These are phyloP conservation scores for Mus spicilegus DNA, from an alignment of 2,113 vertebrate species.

Conservation along the genomic window DNA sequence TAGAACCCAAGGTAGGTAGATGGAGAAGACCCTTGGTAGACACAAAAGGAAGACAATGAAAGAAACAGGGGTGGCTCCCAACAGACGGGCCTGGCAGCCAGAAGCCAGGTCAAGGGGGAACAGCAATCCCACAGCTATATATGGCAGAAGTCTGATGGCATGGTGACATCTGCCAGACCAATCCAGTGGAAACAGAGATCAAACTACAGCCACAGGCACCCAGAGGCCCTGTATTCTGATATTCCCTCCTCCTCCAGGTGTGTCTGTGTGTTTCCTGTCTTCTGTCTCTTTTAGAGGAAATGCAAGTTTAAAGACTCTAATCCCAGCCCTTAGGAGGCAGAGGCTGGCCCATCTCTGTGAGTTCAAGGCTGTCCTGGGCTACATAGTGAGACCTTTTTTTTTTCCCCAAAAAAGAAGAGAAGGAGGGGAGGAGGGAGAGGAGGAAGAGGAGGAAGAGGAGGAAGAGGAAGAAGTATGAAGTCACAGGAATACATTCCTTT, in stretches of 20 bases:
- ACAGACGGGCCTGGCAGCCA: neutral
- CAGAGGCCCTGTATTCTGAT: fast-evolving
- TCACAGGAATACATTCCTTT: neutral
- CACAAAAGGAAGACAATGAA: too few species aligned
- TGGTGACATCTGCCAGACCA: neutral
- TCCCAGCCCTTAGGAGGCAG: neutral
- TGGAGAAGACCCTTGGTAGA: neutral
- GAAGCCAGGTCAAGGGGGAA: neutral
- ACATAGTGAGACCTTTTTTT: neutral
- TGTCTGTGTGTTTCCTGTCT: neutral
- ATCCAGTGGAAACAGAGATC: neutral
- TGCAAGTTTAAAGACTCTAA: neutral
- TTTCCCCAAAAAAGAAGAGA: too few species aligned
- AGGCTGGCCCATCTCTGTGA: neutral
- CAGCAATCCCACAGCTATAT: neutral
- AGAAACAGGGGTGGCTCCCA: neutral
- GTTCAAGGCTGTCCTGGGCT: neutral
- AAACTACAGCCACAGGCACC: neutral
- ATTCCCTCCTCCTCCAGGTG: neutral
- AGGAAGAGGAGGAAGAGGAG: neutral
- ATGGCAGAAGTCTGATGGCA: neutral
- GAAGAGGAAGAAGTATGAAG: neutral
- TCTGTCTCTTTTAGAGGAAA: neutral
- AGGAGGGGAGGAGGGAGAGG: neutral
- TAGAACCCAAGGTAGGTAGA: neutral